Conservation (phyloP, 2,113 vertebrate species). For the Chaenogobius annularis region DNA sequence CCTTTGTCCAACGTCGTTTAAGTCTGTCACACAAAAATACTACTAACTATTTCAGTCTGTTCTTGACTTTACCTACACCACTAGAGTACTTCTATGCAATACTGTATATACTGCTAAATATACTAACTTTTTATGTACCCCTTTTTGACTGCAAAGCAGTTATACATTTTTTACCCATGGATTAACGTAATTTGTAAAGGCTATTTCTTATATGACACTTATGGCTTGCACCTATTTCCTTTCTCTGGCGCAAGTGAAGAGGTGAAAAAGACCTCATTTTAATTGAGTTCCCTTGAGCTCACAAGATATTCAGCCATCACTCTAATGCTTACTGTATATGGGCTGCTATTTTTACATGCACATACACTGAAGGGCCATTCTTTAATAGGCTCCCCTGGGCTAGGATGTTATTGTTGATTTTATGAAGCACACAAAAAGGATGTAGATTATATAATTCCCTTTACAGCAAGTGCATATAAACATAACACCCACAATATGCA, state of each 20-base stretch:
- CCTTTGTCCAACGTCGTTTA: no score
- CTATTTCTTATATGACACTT: constrained; percentile 15
- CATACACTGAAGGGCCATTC: constrained; percentile 21
- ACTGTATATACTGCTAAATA: background rate
- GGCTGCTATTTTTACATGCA: constrained; percentile 53
- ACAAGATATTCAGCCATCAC: constrained; percentile 53
- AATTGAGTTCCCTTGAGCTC: constrained; percentile 56
- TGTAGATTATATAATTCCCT: constrained; percentile 52
- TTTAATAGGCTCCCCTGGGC: constrained; percentile 69
- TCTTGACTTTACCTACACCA: background rate
- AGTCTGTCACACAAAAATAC: background rate
- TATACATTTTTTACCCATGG: constrained; percentile 5
- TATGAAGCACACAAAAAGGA: constrained; percentile 41
- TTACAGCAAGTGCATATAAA: constrained; percentile 3
- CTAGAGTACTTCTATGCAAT: background rate
- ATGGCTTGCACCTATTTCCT: constrained; percentile 34
- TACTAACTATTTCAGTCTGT: background rate
- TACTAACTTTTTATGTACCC: background rate
- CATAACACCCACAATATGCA: constrained; percentile 1
- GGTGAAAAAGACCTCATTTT: constrained; percentile 27
- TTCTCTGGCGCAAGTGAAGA: constrained; percentile 18
- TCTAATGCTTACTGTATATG: constrained; percentile 21
- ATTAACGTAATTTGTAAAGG: background rate
- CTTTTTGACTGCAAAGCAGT: background rate
- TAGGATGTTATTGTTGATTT: constrained; percentile 54